Base-by-base conservation (phyloP, 2,113 vertebrate species). In the Leucopsar rothschildi region DNA sequence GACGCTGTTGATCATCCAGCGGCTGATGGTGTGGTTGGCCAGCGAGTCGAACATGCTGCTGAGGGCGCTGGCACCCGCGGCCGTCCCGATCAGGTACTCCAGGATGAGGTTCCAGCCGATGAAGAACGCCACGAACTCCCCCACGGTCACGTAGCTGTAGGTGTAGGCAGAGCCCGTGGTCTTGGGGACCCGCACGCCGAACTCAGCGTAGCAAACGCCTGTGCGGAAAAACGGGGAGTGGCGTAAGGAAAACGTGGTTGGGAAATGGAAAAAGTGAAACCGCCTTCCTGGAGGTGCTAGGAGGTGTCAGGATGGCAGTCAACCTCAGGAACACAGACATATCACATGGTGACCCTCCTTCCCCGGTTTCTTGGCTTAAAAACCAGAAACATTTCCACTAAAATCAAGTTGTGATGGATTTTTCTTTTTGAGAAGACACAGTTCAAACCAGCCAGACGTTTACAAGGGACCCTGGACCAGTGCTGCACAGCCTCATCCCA, bases 21-120 rank as follows among this genome's bases (percentile, higher is more conserved):
- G 98, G 79, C 99, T 99, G 98, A 99, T 99, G 97, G 97, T 99
- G 97, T 99, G 99, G 96, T 99, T 99, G 95, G 99, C 99, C 97
- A 99, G 97, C 0, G 99, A 99, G 96, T 99, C 99, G 2, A 99
- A 99, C 99, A 99, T 99, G 98, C 98, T 99, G 98, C 99, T 99
- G 80, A 99, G 98, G 22, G 99, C 99, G 0, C 99, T 99, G 69
- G 99, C 99, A 0, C 99, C 99, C 0, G 99, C 99, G 0, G 99
- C 99, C 0, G 99, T 99, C 87, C 99, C 99, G 2, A 99, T 99
- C 98, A 99, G 98, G 91, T 99, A 99, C 97, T 99, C 99, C 97
- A 99, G 97, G 88, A 99, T 99, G 95, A 99, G 97, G 94, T 99
- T 99, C 99, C 99, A 99, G 87, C 99, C 99, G 0, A 99, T 99